These are phyloP conservation scores for Neosilurus mollespiculum DNA, from an alignment of 2,797 vertebrate species.

Conservation along the genomic window DNA sequence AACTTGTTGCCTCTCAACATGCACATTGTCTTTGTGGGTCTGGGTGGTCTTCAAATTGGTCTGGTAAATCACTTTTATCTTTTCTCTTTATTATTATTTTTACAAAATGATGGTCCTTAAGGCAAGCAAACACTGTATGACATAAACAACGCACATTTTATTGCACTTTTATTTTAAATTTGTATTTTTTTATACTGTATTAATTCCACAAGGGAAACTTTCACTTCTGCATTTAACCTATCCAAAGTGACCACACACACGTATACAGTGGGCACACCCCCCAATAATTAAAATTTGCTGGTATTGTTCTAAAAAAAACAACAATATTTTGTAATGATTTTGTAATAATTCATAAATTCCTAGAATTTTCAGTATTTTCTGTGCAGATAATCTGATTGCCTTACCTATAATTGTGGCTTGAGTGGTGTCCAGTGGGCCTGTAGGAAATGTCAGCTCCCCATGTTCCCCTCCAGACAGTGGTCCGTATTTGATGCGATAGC, in stretches of 20 bases:
- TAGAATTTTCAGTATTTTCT: not conserved
- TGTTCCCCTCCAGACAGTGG: constrained; percentile 93
- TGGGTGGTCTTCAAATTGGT: too few species aligned
- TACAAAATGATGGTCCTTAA: not conserved
- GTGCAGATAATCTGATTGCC: not conserved
- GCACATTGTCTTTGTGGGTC: too few species aligned
- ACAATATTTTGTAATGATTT: not conserved
- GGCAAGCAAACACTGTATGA: not conserved
- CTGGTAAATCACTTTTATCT: too few species aligned
- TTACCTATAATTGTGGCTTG: constrained; percentile 86
- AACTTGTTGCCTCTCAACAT: too few species aligned
- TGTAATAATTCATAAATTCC: not conserved
- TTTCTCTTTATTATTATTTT: not conserved
- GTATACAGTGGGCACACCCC: too few species aligned
- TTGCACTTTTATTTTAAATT: not conserved
- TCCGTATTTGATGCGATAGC: constrained; percentile 91
- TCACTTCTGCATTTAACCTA: too few species aligned
- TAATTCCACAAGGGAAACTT: too few species aligned
- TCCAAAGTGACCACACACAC: too few species aligned
- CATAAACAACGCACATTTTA: not conserved
- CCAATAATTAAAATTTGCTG: not conserved
- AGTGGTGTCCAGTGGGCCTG: constrained; percentile 79
- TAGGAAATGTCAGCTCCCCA: constrained; percentile 81
- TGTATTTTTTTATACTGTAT: too few species aligned
- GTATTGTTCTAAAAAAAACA: not conserved